phyloP scores from a whole-genome alignment of 2,797 vertebrate species.

The Carcharodon carcharias region DNA sequence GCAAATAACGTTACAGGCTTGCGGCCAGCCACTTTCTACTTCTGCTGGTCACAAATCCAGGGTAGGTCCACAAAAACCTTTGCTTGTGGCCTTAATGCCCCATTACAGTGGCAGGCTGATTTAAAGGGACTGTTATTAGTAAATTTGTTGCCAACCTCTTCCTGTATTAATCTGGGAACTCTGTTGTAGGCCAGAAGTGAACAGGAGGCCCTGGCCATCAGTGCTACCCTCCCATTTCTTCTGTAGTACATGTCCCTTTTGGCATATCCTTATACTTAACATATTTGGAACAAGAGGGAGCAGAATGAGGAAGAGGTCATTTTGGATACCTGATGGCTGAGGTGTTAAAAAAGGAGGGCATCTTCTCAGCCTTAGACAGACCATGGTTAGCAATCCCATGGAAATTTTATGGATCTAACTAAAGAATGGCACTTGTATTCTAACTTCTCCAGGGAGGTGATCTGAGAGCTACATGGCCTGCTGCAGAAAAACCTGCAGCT shows the following conservation, averaged over 20 bases:
- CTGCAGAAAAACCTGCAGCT: no score
- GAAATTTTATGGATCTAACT: background rate
- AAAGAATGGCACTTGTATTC: background rate
- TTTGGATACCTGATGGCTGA: no score
- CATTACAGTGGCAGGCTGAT: background rate
- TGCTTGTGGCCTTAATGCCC: background rate
- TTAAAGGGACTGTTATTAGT: background rate
- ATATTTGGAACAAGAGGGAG: no score
- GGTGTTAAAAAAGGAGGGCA: no score
- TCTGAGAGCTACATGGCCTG: no score
- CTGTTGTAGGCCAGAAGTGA: no score
- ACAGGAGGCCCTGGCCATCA: no score
- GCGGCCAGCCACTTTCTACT: background rate
- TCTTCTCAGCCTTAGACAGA: background rate
- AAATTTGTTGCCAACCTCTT: background rate
- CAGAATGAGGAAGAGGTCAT: no score
- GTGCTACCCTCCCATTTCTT: no score
- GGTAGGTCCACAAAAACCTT: background rate
- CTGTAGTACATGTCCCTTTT: no score
- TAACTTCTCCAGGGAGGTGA: background rate
- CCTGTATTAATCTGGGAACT: no score
- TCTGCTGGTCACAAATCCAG: background rate
- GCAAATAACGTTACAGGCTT: background rate
- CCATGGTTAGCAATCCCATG: background rate
- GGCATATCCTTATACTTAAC: no score